Conservation (phyloP, 2,888 invertebrate genomes). For the Ectemnius continuus region DNA sequence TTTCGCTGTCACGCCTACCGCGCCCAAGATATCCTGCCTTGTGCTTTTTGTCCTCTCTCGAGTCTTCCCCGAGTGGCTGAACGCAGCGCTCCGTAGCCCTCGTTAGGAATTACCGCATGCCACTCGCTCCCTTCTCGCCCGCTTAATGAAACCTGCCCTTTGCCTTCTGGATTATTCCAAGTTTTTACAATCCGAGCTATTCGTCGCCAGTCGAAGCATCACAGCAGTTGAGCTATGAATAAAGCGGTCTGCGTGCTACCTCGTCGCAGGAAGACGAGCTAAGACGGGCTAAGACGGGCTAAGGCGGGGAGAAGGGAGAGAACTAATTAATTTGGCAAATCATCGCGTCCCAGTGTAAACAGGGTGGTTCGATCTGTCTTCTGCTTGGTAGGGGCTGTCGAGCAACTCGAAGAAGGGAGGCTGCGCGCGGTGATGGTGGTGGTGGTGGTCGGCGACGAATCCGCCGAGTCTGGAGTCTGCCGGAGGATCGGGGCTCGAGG, state of each 20-base stretch:
- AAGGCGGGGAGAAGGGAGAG: slow-evolving; percentile 41
- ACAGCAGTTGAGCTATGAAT: slow-evolving; percentile 5
- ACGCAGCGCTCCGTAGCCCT: slow-evolving; percentile 37
- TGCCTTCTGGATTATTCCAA: slow-evolving; percentile 60
- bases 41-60: slow-evolving; percentile 49
- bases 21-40: slow-evolving; percentile 13
- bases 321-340: slow-evolving; percentile 71
- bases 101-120: slow-evolving; percentile 59
- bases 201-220: not conserved
- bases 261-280: slow-evolving; percentile 9
- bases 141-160: slow-evolving; percentile 59
- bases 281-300: slow-evolving; percentile 17
- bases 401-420: slow-evolving; percentile 33
- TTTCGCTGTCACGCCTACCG: slow-evolving; percentile 54
- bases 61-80: slow-evolving; percentile 41
- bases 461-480: not conserved
- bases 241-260: not conserved
- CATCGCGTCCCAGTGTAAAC: slow-evolving; percentile 72
- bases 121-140: slow-evolving; percentile 48
- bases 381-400: slow-evolving; percentile 57
- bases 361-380: slow-evolving; percentile 73
- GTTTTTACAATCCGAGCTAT: slow-evolving; percentile 51
- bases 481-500: slow-evolving; percentile 15
- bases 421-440: not conserved
- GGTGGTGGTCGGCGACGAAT: no score